phyloP scores from a whole-genome alignment of 2,797 vertebrate species.

The Remorina albescens region DNA sequence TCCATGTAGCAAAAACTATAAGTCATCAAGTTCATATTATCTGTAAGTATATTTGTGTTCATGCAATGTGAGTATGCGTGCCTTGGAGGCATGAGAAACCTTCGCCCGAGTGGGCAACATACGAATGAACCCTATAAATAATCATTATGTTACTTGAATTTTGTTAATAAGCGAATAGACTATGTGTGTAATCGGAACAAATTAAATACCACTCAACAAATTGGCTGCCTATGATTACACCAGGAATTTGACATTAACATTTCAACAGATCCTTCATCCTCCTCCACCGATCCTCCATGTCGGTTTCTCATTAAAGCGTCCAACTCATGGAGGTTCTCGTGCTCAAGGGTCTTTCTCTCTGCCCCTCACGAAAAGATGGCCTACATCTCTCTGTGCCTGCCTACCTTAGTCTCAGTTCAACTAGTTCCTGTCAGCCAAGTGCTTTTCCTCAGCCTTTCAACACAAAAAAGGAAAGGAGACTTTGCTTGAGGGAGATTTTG shows the following conservation, averaged over 20 bases:
- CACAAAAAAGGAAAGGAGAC: constrained; percentile 65
- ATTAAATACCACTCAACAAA: constrained; percentile 59
- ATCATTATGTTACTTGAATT: constrained; percentile 36
- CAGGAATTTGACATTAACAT: constrained; percentile 56
- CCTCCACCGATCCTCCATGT: constrained; percentile 33
- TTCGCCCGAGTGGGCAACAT: constrained; percentile 17
- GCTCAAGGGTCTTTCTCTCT: constrained; percentile 69
- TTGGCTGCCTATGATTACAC: constrained; percentile 48
- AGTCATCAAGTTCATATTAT: constrained; percentile 45
- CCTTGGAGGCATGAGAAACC: constrained; percentile 12
- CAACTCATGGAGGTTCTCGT: constrained; percentile 57
- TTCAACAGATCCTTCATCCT: too few relatives aligned
- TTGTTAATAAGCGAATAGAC: constrained; percentile 47
- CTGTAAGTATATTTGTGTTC: constrained; percentile 19
- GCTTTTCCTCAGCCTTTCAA: constrained; percentile 76
- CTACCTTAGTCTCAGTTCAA: constrained; percentile 52
- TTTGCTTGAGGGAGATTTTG: constrained; percentile 79
- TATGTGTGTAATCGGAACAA: constrained; percentile 51
- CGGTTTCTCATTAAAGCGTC: constrained; percentile 57
- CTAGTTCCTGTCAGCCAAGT: constrained; percentile 58
- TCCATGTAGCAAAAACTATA: constrained; percentile 27
- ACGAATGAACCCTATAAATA: constrained; percentile 42
- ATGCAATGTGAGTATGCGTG: constrained; percentile 2
- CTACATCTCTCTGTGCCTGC: constrained; percentile 65
- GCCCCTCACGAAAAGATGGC: constrained; percentile 66